Evolutionary conservation across 2,113 vertebrate species (phyloP), one percentile per base, ranked within the genome.

Genomic region (Ctenodactylus gundi): DNA sequence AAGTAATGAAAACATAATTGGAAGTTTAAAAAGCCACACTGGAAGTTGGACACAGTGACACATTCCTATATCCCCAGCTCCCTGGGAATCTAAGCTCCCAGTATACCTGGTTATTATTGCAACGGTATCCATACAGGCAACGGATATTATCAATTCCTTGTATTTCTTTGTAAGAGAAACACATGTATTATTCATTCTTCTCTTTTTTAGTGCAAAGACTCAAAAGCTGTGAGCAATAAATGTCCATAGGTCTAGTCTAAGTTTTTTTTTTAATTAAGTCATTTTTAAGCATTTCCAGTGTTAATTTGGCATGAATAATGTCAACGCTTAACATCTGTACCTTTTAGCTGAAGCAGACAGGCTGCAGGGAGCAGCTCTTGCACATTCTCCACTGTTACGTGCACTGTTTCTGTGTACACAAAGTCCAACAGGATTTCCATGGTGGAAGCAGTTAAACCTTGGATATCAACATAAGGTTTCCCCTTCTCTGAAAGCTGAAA

Each of bases 371-470:
- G 99, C 96, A 99, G 97, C 31, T 99, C 99, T 70, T 99, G 99
- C 46, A 99, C 99, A 0, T 99, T 99, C 97, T 99, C 99, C 95
- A 99, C 99, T 0, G 99, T 99, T 93, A 99, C 99, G 0, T 99
- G 98, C 60, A 99, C 99, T 0, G 99, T 99, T 98, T 99, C 99
- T 44, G 99, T 99, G 95, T 99, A 99, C 23, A 99, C 99, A 97
- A 99, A 99, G 97, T 99, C 99, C 96, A 99, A 92, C 77, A 99
- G 98, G 97, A 99, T 99, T 97, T 99, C 99, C 99, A 99, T 99
- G n/a, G 99, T 99, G 49, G 99, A 98, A 10, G 99, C 99, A 9
- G 99, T 99, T 94, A 99, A 98, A 14, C 99, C 99, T 97, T 99
- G 99, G 95, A 99, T 99, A 97, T 99, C 99, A 51, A 99, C 99